Evolutionary conservation across 2,888 invertebrate genomes (phyloP), one percentile per base, ranked within the genome.

Genomic region (Embidobia sp.): DNA sequence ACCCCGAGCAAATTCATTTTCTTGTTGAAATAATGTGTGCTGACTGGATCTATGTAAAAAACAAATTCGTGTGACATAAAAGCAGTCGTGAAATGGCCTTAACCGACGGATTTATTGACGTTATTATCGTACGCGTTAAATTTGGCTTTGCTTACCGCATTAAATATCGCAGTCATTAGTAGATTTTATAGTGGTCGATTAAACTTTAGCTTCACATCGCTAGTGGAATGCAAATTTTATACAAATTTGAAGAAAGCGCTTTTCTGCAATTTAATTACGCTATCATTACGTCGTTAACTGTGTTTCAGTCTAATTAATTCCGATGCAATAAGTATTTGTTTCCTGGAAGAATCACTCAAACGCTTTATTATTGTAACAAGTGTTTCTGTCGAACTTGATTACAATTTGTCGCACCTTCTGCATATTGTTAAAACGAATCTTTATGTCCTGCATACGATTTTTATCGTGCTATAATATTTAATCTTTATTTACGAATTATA

Each of bases 101-200:
- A 53, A 67, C 31, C 49, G 69, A 35, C 64, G 49, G 59, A 78
- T 78, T 78, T 70, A 79, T 79, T 37, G 73, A 53, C 64, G 44
- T 73, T 64, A 75, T 78, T 75, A 78, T 66, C 72, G 57, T 15
- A 37, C 26, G 49, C 73, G 40, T 73, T 76, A 76, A 76, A 69
- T 76, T 74, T 31, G 61, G 57, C 74, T 67, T 61, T 63, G 49
- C 75, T 74, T 67, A 64, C 66, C 55, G 57, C 72, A 78, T 78
- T 75, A 78, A 78, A 78, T 75, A 78, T 78, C 44, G 49, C 66
- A 70, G 66, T 70, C 74, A 70, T 78, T 75, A 75, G 66, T 63
- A 42, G 11, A 75, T 67, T 75, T 78, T 61, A 78, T 72, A 51
- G 59, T 5, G 18, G 19, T 35, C 57, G 61, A 73, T 77, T 75